phyloP scores from a whole-genome alignment of 2,888 invertebrate genomes.

The Camponotus fellah region DNA sequence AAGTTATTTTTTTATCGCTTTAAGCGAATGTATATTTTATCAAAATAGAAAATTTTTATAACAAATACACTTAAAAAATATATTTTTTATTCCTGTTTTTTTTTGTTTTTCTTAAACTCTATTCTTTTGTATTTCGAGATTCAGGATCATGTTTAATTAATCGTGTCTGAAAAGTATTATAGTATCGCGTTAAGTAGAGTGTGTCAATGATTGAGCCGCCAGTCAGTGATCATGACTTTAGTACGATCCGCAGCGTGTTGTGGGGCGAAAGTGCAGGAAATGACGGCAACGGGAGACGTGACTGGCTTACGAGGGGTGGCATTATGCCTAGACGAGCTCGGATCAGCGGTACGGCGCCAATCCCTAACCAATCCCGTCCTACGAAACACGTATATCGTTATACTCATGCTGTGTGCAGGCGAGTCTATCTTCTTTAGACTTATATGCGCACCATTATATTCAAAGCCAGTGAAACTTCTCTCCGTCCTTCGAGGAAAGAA shows the following conservation, averaged over 20 bases:
- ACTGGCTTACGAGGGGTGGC: constrained; percentile 81
- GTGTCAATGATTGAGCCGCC: constrained; percentile 69
- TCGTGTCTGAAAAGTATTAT: constrained; percentile 75
- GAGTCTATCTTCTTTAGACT: constrained; percentile 70
- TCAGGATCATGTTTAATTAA: constrained; percentile 70
- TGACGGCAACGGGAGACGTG: constrained; percentile 80
- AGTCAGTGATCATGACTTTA: constrained; percentile 63
- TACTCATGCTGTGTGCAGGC: constrained; percentile 74
- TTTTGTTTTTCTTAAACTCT: not conserved
- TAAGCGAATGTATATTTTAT: not conserved
- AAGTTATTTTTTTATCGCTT: not conserved
- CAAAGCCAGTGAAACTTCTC: constrained; percentile 56
- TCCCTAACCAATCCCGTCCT: constrained; percentile 75
- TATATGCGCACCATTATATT: constrained; percentile 58
- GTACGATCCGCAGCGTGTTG: constrained; percentile 68
- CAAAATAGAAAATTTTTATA: not conserved
- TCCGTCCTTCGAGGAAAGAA: constrained; percentile 49
- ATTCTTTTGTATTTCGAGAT: not conserved
- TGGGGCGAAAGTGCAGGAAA: constrained; percentile 73
- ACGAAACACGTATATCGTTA: constrained; percentile 78
- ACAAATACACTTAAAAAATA: not conserved
- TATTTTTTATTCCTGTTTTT: not conserved
- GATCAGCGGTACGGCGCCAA: constrained; percentile 83
- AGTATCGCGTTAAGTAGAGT: constrained; percentile 71
- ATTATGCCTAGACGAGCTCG: constrained; percentile 81